A percentile compares a stretch with the other conserved stretches of the same genome.
Conservation (phyloP, 2,113 vertebrate genomes). For the Rhabdornis inornatus region DNA sequence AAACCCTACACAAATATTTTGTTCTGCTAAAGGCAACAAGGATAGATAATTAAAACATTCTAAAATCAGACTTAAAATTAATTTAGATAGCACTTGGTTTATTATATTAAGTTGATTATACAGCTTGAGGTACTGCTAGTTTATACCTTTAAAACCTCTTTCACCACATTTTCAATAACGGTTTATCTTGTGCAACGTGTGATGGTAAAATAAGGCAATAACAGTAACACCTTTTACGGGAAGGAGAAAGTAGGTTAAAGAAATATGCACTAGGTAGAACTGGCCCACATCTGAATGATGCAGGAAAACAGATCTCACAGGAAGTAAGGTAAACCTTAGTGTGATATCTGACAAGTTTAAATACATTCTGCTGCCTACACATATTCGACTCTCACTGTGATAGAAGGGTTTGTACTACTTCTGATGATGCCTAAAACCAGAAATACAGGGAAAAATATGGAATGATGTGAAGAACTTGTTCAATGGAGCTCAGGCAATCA, state of each 20-base stretch:
- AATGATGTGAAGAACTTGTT: not conserved
- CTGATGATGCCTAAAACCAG: not conserved
- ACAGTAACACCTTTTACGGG: constrained; percentile 77
- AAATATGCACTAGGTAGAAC: constrained; percentile 64
- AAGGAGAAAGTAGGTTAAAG: constrained; percentile 90
- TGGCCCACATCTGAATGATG: constrained; percentile 71
- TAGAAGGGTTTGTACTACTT: not conserved
- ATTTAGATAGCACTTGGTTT: constrained; percentile 6
- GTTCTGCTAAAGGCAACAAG: not conserved
- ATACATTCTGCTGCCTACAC: not conserved
- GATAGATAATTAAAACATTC: not conserved
- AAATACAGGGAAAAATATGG: not conserved
- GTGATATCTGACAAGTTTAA: not conserved
- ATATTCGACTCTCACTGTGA: not conserved
- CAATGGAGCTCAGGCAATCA: not conserved
- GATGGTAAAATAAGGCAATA: constrained; percentile 72
- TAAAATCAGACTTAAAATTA: not conserved
- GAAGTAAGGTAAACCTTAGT: constrained; percentile 59
- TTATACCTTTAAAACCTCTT: constrained; percentile 27
- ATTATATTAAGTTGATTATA: not conserved
- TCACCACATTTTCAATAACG: constrained; percentile 44
- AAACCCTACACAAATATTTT: not conserved
- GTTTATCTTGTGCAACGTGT: constrained; percentile 53
- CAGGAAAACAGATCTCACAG: constrained; percentile 70
- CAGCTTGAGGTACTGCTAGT: constrained; percentile 30